These are phyloP conservation scores for Hofmannophila pseudospretella DNA, from an alignment of 2,888 invertebrate genomes.

Conservation along the genomic window DNA sequence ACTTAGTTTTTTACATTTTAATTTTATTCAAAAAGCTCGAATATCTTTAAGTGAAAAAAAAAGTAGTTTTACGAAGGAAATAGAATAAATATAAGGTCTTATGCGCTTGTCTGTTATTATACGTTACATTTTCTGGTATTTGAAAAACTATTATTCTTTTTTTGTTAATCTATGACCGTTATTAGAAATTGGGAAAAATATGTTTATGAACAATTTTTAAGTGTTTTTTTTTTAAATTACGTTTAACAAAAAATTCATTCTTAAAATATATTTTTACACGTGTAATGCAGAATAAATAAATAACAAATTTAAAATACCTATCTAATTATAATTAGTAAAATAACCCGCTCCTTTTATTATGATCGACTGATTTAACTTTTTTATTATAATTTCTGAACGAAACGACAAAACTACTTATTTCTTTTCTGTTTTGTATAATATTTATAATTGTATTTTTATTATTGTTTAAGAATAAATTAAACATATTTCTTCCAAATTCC, in stretches of 20 bases:
- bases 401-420: no score
- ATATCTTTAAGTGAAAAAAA: slow-evolving; percentile 29
- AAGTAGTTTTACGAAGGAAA: slow-evolving; percentile 32
- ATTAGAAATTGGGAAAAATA: slow-evolving; percentile 5
- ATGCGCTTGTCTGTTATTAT: slow-evolving; percentile 39
- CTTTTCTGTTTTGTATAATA: background rate
- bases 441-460: background rate
- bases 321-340: no score
- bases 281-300: no score
- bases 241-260: no score
- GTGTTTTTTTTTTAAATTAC: no score
- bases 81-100: slow-evolving; percentile 30
- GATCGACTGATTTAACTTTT: no score
- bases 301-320: no score
- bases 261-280: no score
- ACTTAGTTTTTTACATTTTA: slow-evolving; percentile 13
- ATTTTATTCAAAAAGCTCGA: slow-evolving; percentile 20
- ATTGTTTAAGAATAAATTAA: background rate
- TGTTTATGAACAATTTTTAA: slow-evolving; percentile 2
- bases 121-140: slow-evolving; percentile 26
- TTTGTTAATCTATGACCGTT: slow-evolving; percentile 33
- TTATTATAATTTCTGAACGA: no score
- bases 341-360: no score
- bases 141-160: slow-evolving; percentile 24
- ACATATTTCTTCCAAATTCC: background rate